Percentiles rank a stretch among this genome's conserved stretches.
Conservation (phyloP, 2,113 vertebrate species). For the Laticauda laticaudata region DNA sequence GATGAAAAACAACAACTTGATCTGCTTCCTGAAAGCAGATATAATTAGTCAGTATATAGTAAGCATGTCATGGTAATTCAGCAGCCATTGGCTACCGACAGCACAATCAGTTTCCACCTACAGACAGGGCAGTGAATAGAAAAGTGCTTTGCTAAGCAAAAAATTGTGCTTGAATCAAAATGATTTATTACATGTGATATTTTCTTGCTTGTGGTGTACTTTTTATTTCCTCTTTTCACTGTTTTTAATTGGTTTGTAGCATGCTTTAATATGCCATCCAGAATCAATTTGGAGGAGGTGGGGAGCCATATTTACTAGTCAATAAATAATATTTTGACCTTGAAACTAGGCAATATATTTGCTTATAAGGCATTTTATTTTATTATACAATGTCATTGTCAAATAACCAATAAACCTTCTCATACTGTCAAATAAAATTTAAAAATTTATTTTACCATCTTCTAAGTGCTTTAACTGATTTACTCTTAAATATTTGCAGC, state of each 20-base stretch:
- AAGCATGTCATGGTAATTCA: neutral
- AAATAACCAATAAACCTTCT: neutral
- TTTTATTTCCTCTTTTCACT: neutral
- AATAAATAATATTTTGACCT: neutral
- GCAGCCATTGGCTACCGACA: neutral
- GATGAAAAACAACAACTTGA: neutral
- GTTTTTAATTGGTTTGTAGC: neutral
- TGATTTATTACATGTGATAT: neutral
- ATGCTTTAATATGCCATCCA: neutral
- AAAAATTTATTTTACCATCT: neutral
- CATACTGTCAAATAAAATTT: neutral
- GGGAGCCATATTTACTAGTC: neutral
- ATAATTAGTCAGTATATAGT: conserved; percentile 18
- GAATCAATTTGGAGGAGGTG: neutral
- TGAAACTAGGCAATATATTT: neutral
- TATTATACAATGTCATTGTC: neutral
- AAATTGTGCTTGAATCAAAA: neutral
- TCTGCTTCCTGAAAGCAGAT: neutral
- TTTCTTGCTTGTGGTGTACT: neutral
- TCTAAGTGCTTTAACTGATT: neutral
- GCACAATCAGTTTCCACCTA: conserved; percentile 6
- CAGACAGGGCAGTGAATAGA: neutral
- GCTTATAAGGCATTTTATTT: neutral
- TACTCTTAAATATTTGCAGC: neutral
- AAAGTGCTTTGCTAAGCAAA: neutral